Percentiles rank a stretch among this genome's conserved stretches.
Conservation (phyloP, 2,113 vertebrate genomes). For the Myotis lucifugus region DNA sequence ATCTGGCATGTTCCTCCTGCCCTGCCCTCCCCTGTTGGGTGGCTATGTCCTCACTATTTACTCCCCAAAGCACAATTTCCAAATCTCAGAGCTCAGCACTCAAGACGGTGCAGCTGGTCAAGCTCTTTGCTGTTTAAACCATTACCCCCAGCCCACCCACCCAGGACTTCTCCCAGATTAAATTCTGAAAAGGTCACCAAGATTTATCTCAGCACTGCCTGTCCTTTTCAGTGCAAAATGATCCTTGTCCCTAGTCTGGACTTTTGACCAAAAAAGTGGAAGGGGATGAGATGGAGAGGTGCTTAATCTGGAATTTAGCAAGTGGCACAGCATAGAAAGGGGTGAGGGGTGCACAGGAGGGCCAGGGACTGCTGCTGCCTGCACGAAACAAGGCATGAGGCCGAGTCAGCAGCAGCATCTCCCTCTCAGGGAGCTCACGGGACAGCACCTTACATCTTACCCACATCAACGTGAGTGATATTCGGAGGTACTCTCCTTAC, state of each 20-base stretch:
- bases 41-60: neutral
- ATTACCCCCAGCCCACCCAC: neutral
- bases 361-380: neutral
- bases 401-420: rapidly evolving
- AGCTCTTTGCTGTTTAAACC: neutral
- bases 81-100: neutral
- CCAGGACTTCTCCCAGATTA: neutral
- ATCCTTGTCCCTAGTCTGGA: neutral
- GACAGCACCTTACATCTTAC: neutral
- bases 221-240: neutral
- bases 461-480: neutral
- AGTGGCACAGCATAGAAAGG: rapidly evolving
- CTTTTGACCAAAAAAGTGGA: neutral
- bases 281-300: neutral
- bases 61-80: slow-evolving; percentile 31
- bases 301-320: neutral
- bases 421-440: neutral
- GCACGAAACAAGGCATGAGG: rapidly evolving
- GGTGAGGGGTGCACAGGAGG: rapidly evolving
- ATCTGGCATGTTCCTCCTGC: neutral
- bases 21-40: neutral
- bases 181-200: neutral
- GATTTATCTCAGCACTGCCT: neutral
- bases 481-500: neutral
- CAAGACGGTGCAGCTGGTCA: neutral